Percentiles rank a stretch among this genome's conserved stretches.
phyloP scores from a whole-genome alignment of 2,797 vertebrate species.

The Lutra lutra region DNA sequence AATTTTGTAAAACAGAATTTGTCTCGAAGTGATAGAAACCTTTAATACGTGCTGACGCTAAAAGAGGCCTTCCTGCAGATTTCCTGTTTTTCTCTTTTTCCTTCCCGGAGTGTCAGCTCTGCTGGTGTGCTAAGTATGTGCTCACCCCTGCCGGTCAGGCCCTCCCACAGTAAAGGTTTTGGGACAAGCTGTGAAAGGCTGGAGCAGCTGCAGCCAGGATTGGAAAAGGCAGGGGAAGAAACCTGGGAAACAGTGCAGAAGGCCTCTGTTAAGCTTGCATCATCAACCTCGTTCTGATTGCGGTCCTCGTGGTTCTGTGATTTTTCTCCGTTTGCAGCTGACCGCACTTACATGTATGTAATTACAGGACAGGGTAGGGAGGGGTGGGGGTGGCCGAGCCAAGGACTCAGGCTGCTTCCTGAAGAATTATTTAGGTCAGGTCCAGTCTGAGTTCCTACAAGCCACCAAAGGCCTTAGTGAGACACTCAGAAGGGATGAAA shows the following conservation, averaged over 20 bases:
- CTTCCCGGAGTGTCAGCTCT: not conserved
- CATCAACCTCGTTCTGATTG: not conserved
- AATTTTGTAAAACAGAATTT: not conserved
- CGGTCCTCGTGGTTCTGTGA: not conserved
- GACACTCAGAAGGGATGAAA: not conserved
- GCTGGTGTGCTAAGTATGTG: not conserved
- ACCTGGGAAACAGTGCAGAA: not conserved
- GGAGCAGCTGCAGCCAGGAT: too few relatives aligned
- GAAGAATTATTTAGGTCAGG: not conserved
- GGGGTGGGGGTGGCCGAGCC: fast-evolving
- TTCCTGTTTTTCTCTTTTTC: not conserved
- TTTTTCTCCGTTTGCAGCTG: not conserved
- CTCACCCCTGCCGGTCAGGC: not conserved
- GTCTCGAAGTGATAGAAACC: not conserved
- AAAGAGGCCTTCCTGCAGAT: not conserved
- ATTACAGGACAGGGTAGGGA: not conserved
- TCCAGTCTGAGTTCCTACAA: not conserved
- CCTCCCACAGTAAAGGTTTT: not conserved
- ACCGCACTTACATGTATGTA: fast-evolving
- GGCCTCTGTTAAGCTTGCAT: not conserved
- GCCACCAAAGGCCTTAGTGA: not conserved
- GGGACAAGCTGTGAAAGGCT: not conserved
- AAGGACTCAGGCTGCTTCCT: not conserved
- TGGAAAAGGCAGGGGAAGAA: not conserved
- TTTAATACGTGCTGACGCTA: not conserved